Evolutionary conservation across 2,888 invertebrate species (phyloP).

Genomic region (Scaptomyza parva): DNA sequence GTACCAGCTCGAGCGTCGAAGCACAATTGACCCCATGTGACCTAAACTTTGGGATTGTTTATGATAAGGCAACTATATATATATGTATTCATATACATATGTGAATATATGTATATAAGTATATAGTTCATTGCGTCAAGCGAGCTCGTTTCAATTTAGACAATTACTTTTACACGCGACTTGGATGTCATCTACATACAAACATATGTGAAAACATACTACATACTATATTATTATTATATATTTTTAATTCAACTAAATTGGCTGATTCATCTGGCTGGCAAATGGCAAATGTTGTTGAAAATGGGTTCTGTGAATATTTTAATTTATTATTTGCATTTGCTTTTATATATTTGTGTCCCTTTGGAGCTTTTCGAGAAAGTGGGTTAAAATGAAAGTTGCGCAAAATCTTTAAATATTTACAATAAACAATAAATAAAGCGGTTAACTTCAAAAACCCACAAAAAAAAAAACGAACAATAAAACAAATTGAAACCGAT

Average conservation of each 20-base stretch:
- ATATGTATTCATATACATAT: background rate
- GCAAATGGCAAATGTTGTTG: constrained; percentile 8
- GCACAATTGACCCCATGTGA: constrained; percentile 65
- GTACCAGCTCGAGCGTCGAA: constrained; percentile 14
- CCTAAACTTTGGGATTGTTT: constrained; percentile 57
- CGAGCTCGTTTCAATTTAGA: constrained; percentile 66
- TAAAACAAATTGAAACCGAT: constrained; percentile 38
- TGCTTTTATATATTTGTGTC: constrained; percentile 24
- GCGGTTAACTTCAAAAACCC: constrained; percentile 61
- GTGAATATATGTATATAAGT: background rate
- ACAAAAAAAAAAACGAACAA: constrained; percentile 29
- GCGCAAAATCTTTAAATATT: constrained; percentile 43
- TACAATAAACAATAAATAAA: constrained; percentile 16
- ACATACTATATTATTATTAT: constrained; percentile 39
- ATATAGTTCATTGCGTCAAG: constrained; percentile 19
- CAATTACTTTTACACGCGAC: constrained; percentile 66
- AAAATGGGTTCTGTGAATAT: constrained; percentile 46
- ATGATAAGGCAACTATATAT: constrained; percentile 44
- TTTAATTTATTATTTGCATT: constrained; percentile 17
- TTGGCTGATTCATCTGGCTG: constrained; percentile 69
- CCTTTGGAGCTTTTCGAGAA: constrained; percentile 48
- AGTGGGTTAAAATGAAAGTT: constrained; percentile 76
- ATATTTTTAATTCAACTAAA: constrained; percentile 62
- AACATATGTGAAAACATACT: constrained; percentile 13
- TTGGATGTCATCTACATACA: constrained; percentile 14